phyloP scores from a whole-genome alignment of 2,888 invertebrate species.

The Rotaria sp. region DNA sequence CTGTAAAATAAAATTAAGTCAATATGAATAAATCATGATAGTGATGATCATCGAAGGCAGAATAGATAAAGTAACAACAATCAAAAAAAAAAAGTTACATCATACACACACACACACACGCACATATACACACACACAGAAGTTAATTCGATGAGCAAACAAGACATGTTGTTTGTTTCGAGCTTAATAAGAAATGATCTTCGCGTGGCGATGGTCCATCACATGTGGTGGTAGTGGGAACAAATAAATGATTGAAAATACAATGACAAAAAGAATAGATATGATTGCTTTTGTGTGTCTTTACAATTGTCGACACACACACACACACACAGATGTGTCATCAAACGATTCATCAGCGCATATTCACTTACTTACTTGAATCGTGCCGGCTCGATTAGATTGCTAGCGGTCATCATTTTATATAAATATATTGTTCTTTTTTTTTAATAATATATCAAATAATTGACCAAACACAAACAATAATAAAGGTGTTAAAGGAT shows the following conservation, averaged over 20 bases:
- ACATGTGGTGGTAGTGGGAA: slow-evolving; percentile 15
- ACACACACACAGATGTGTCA: background rate
- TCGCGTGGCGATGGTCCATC: slow-evolving; percentile 21
- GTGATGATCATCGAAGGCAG: background rate
- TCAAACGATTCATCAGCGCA: slow-evolving; percentile 1
- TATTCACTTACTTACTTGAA: slow-evolving; percentile 20
- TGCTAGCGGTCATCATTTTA: slow-evolving; percentile 17
- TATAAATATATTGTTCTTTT: background rate
- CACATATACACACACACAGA: slow-evolving; percentile 4
- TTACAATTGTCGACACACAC: background rate
- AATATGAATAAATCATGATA: background rate
- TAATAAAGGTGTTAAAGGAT: background rate
- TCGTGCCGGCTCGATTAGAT: slow-evolving; percentile 22
- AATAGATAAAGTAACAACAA: slow-evolving; percentile 20
- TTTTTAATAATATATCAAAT: background rate
- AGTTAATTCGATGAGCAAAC: slow-evolving; percentile 22
- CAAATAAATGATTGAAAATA: slow-evolving; percentile 19
- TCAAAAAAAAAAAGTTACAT: slow-evolving; percentile 7
- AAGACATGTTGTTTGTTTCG: slow-evolving; percentile 24
- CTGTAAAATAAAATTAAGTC: background rate
- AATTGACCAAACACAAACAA: slow-evolving; percentile 7
- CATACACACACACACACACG: slow-evolving; percentile 12
- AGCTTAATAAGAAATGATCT: slow-evolving; percentile 24
- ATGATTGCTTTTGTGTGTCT: slow-evolving; percentile 24
- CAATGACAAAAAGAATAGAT: slow-evolving; percentile 13